Evolutionary conservation across 2,797 vertebrate genomes (phyloP), one percentile per base, ranked within the genome.

Genomic region (Phalloptychus januarius): DNA sequence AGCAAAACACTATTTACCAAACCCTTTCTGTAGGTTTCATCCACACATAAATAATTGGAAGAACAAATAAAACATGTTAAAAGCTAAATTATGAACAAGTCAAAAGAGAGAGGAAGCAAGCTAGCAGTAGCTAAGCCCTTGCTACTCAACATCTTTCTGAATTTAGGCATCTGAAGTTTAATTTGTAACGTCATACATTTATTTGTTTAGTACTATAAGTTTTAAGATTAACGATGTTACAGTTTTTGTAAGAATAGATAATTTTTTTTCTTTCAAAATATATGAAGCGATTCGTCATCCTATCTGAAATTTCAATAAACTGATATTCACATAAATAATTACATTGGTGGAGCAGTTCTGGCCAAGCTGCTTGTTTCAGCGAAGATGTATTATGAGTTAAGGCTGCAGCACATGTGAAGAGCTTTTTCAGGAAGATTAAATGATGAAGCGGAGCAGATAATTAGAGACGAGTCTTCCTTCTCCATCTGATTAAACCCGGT

Each of bases 401-500:
- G 73, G 76, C 79, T 56, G 78, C 77, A 44, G 80, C 79, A 69
- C 85, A 79, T 44, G 72, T 23, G 67, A 86, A 72, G 84, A 85
- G 83, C 83, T 87, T 83, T 86, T 90, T 82, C 80, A 84, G 76
- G 85, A 58, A 91, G 91, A 93, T 92, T 91, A 93, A 93, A 92
- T 90, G 89, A 94, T 90, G 85, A 94, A 92, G 92, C 80, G 45
- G 86, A 91, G 92, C 92, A 94, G 88, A 94, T 93, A 93, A 95
- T 95, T 93, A 93, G 85, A 92, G 86, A 92, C 85, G 85, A 91
- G 91, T 92, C 92, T 92, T 94, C 89, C 83, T 90, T 88, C 80
- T 87, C 89, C 70, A 86, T 95, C 90, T 94, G 93, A 95, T 96
- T 96, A 94, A 92, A 93, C 90, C 84, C 92, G 87, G 86, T 87